phyloP scores from a whole-genome alignment of 64 coral and sea anemone species.

The Actinia tenebrosa region DNA sequence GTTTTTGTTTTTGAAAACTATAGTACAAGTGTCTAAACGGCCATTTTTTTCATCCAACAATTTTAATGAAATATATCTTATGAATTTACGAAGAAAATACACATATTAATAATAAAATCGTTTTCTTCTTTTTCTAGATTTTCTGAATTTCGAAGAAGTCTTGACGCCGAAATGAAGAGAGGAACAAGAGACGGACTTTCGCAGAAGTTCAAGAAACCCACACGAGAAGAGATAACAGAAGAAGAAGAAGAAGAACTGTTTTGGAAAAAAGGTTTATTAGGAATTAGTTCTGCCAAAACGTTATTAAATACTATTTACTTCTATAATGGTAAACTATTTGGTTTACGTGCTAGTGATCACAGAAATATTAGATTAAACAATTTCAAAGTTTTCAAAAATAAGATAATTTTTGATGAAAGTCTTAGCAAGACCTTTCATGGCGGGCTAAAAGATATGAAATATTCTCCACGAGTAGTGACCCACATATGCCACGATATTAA shows the following conservation, averaged over 20 bases:
- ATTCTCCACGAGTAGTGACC: slow-evolving; percentile 34
- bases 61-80: no score
- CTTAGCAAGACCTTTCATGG: slow-evolving; percentile 61
- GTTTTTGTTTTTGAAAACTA: no score
- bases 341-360: background rate
- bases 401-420: slow-evolving; percentile 55
- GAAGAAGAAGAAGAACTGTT: background rate
- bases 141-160: background rate
- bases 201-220: background rate
- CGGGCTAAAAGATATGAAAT: slow-evolving; percentile 47
- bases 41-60: no score
- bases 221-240: background rate
- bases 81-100: no score
- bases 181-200: background rate
- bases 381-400: background rate
- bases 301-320: background rate
- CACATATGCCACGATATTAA: slow-evolving; percentile 39
- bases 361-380: background rate
- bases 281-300: background rate
- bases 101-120: no score
- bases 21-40: no score
- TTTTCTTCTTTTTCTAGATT: no score
- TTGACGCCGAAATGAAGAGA: background rate
- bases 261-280: background rate
- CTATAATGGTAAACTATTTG: background rate